These are phyloP conservation scores for Halichoeres trimaculatus DNA, from an alignment of 2,113 vertebrate species.

Conservation along the genomic window DNA sequence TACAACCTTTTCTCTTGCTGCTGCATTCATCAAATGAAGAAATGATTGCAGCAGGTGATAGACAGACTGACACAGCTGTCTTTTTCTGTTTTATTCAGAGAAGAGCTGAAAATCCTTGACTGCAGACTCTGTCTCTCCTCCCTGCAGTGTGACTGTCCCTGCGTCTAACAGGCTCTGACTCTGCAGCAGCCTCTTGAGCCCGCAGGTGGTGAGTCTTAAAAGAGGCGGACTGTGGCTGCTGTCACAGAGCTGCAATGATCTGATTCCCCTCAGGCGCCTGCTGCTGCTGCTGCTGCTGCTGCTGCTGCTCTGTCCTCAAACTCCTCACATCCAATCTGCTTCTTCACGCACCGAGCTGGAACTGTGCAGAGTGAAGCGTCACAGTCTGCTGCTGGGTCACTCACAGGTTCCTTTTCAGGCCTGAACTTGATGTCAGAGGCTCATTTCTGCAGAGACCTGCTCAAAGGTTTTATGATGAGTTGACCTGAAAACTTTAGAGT, in stretches of 20 bases:
- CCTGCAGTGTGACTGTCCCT: not conserved
- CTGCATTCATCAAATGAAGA: not conserved
- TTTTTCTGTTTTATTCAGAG: not conserved
- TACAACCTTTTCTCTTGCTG: too few species aligned
- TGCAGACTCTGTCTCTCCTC: not conserved
- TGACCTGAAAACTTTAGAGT: not conserved
- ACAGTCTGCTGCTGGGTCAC: not conserved
- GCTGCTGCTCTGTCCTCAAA: not conserved
- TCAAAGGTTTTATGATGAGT: too few species aligned
- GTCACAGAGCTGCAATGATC: conserved; percentile 23
- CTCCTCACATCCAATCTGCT: not conserved
- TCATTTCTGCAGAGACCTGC: too few species aligned
- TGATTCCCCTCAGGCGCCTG: conserved; percentile 8
- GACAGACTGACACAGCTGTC: too few species aligned
- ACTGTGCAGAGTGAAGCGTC: not conserved
- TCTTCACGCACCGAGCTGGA: not conserved
- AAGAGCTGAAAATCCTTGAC: not conserved
- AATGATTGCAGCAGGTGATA: not conserved
- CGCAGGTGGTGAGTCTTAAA: not conserved
- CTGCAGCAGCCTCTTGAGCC: not conserved
- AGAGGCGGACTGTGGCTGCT: conserved; percentile 7
- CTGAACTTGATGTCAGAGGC: too few species aligned
- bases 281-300: not conserved
- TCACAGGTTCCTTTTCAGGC: not conserved
- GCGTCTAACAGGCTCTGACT: not conserved